These are phyloP conservation scores for Nipponia nippon DNA, from an alignment of 2,113 vertebrate genomes.

Conservation along the genomic window DNA sequence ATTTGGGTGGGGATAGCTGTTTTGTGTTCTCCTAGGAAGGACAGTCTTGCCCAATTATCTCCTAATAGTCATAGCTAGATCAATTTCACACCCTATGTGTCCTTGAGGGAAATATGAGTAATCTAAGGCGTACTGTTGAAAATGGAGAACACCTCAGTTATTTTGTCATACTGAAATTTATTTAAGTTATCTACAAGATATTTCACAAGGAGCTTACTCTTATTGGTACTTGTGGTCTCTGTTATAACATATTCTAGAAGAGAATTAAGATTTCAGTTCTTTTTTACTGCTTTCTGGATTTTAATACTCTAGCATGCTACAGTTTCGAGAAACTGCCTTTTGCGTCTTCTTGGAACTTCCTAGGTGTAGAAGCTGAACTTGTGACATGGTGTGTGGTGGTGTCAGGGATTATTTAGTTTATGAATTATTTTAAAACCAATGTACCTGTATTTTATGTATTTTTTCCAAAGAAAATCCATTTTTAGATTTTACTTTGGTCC, in stretches of 20 bases:
- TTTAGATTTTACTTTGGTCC: background rate
- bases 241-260: background rate
- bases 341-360: background rate
- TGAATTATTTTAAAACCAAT: background rate
- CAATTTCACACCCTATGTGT: background rate
- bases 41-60: background rate
- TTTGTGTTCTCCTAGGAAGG: background rate
- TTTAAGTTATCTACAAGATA: background rate
- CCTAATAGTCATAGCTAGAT: background rate
- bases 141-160: background rate
- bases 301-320: background rate
- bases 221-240: background rate
- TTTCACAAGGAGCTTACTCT: background rate
- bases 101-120: background rate
- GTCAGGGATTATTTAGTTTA: background rate
- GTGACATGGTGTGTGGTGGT: too few species aligned
- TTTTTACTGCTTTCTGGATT: background rate
- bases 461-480: background rate
- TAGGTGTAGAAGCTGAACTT: background rate
- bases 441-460: background rate
- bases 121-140: background rate
- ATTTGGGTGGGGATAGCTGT: background rate
- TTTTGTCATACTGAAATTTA: background rate
- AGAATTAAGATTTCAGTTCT: background rate
- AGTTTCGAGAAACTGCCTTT: background rate